Conservation (phyloP, 2,888 invertebrate species). For the Pilophorus perplexus region DNA sequence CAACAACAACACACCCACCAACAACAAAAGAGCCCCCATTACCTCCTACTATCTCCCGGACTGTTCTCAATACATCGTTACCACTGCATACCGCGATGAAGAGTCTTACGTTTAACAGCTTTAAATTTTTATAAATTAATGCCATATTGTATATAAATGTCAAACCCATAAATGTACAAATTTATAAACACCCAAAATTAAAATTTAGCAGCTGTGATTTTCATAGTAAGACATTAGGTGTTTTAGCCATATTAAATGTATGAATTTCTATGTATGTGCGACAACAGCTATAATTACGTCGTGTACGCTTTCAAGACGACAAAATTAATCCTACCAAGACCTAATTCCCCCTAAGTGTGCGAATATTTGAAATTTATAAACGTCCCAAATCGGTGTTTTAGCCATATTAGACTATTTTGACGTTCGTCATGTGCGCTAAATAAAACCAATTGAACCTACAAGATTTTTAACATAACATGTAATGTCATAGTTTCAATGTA, state of each 20-base stretch:
- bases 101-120: constrained; percentile 52
- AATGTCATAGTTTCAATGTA: no score
- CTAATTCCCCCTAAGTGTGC: no score
- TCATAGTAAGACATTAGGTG: constrained; percentile 43
- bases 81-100: constrained; percentile 50
- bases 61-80: constrained; percentile 50
- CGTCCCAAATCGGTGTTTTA: no score
- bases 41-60: constrained; percentile 51
- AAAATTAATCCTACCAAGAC: no score
- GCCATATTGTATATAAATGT: constrained; percentile 26
- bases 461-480: no score
- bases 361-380: no score
- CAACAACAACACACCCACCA: constrained; percentile 41
- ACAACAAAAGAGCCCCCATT: constrained; percentile 50
- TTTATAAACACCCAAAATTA: constrained; percentile 11
- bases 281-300: no score
- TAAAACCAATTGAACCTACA: no score
- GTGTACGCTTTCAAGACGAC: no score
- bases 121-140: constrained; percentile 25
- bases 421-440: no score
- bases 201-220: constrained; percentile 38
- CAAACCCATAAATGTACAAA: constrained; percentile 30
- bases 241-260: constrained; percentile 44
- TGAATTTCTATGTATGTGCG: no score
- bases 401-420: no score